Evolutionary conservation across 2,888 invertebrate genomes (phyloP).

Genomic region (Eupeodes luniger): DNA sequence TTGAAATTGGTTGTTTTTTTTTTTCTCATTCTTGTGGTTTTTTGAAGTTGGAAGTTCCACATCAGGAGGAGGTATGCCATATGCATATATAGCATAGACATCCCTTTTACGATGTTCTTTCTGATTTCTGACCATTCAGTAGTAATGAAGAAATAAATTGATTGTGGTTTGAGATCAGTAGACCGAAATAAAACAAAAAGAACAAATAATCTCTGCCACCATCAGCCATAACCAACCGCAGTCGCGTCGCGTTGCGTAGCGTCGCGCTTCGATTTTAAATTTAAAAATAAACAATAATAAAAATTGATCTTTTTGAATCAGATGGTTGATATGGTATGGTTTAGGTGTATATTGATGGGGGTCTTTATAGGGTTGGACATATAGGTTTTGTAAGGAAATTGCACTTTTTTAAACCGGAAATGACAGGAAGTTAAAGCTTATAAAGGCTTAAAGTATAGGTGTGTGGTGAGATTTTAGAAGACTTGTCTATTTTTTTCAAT

Average conservation of each 20-base stretch:
- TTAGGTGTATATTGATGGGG: neutral
- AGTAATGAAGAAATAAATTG: constrained; percentile 49
- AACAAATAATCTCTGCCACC: constrained; percentile 2
- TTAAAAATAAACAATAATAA: constrained; percentile 13
- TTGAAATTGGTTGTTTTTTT: constrained; percentile 31
- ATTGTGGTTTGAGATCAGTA: constrained; percentile 41
- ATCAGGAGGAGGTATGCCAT: too few relatives aligned
- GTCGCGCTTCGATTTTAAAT: neutral
- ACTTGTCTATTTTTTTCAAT: too few relatives aligned
- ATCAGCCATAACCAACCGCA: too few relatives aligned
- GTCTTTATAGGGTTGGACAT: neutral
- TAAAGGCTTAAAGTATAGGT: too few relatives aligned
- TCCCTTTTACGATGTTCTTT: neutral
- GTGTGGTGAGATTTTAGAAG: too few relatives aligned
- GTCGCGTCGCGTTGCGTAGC: neutral
- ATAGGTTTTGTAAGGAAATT: neutral
- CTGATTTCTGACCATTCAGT: neutral
- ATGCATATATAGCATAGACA: neutral
- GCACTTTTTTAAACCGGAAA: neutral
- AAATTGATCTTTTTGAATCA: neutral
- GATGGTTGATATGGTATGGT: neutral
- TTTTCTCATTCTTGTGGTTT: constrained; percentile 17
- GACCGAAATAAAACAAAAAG: constrained; percentile 26
- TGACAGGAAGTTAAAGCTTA: neutral
- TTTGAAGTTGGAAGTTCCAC: neutral